These are phyloP conservation scores for Drosophila neotestacea DNA, from an alignment of 2,888 invertebrate species.

Conservation along the genomic window DNA sequence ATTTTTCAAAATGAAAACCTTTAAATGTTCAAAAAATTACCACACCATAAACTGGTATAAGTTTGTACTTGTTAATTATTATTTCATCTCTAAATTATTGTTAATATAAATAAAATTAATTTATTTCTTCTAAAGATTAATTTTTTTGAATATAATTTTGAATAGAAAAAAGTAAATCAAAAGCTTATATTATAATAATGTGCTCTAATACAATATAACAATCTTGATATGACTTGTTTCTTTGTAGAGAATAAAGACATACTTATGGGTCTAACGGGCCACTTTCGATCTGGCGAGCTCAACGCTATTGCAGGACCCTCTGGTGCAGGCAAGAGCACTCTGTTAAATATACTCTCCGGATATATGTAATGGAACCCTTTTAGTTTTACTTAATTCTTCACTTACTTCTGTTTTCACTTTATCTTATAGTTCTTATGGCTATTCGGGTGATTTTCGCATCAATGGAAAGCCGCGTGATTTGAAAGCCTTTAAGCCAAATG, in stretches of 20 bases:
- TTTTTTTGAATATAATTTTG: too few relatives aligned
- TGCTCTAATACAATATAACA: too few relatives aligned
- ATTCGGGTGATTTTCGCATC: slow-evolving; percentile 90
- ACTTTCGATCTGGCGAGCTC: slow-evolving; percentile 90
- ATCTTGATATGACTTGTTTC: slow-evolving; percentile 1
- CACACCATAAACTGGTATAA: too few relatives aligned
- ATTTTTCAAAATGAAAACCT: too few relatives aligned
- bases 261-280: slow-evolving; percentile 88
- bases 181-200: too few relatives aligned
- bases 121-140: too few relatives aligned
- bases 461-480: slow-evolving; percentile 90
- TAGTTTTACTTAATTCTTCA: not conserved
- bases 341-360: slow-evolving; percentile 95
- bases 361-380: slow-evolving; percentile 87
- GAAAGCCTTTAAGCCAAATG: slow-evolving; percentile 89
- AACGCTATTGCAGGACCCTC: slow-evolving; percentile 96
- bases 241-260: slow-evolving; percentile 88
- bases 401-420: too few relatives aligned
- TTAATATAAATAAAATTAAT: too few relatives aligned
- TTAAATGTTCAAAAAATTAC: too few relatives aligned
- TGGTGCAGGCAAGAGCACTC: slow-evolving; percentile 94
- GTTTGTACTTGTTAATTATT: too few relatives aligned
- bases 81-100: too few relatives aligned
- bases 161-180: too few relatives aligned
- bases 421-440: slow-evolving; percentile 73